phyloP scores from a whole-genome alignment of 2,888 invertebrate genomes.

The Globia sparganii region DNA sequence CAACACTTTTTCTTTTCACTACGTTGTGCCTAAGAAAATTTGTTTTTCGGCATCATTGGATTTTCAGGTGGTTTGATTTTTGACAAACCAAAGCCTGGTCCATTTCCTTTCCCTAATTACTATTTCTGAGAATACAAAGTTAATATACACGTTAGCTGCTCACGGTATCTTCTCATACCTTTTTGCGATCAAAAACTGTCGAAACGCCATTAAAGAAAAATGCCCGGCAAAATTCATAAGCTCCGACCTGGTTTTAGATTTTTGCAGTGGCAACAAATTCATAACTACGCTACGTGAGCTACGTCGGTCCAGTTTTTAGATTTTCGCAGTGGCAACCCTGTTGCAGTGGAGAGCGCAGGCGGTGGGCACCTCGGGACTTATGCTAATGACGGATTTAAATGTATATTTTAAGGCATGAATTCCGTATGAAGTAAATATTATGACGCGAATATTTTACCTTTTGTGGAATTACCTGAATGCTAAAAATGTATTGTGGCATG shows the following conservation, averaged over 20 bases:
- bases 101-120: neutral
- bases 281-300: neutral
- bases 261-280: constrained; percentile 19
- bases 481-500: constrained; percentile 37
- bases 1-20: neutral
- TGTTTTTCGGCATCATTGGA: neutral
- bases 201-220: constrained; percentile 11
- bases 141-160: neutral
- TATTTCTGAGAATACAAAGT: neutral
- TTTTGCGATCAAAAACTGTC: constrained; percentile 2
- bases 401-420: constrained; percentile 67
- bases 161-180: neutral
- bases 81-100: neutral
- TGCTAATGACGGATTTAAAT: constrained; percentile 75
- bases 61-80: neutral
- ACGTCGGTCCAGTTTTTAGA: neutral
- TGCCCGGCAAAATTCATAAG: constrained; percentile 16
- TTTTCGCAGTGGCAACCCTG: constrained; percentile 41
- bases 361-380: constrained; percentile 64
- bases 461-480: constrained; percentile 36
- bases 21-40: neutral
- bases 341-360: constrained; percentile 48
- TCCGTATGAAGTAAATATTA: constrained; percentile 60
- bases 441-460: constrained; percentile 42
- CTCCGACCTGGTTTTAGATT: neutral